These are phyloP conservation scores for Echinops telfairi DNA, from an alignment of 2,113 vertebrate genomes.

Conservation along the genomic window DNA sequence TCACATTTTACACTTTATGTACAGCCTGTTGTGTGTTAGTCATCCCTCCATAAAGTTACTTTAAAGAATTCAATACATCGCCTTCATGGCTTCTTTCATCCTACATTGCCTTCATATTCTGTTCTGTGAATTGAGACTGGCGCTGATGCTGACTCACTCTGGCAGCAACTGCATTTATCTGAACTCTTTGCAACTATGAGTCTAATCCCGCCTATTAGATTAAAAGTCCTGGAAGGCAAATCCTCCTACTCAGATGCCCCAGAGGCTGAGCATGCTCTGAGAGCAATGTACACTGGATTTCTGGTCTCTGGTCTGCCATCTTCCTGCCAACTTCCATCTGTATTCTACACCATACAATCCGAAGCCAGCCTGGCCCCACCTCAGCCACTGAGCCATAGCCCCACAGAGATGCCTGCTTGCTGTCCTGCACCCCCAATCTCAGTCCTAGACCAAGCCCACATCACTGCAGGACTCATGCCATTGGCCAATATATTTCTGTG, in stretches of 20 bases:
- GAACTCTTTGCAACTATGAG: background rate
- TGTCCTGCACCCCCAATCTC: background rate
- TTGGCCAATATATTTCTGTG: background rate
- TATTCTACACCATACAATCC: background rate
- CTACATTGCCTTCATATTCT: background rate
- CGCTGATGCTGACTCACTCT: background rate
- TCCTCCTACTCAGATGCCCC: background rate
- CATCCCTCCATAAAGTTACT: background rate
- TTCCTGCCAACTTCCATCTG: background rate
- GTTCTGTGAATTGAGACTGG: background rate
- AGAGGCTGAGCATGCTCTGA: accelerated
- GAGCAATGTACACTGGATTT: background rate
- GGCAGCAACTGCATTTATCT: background rate
- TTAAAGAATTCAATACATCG: background rate
- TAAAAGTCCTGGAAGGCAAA: background rate
- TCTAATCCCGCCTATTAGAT: background rate
- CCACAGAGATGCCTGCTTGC: background rate
- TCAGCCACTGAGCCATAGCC: background rate
- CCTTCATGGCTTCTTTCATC: background rate
- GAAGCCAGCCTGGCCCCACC: background rate
- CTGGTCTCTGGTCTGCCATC: background rate
- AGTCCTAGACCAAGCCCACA: background rate
- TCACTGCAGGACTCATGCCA: background rate
- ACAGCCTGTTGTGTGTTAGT: background rate
- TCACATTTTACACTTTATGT: background rate